Percentiles rank a stretch among this genome's conserved stretches.
phyloP scores from a whole-genome alignment of 2,888 invertebrate genomes.

The Kryphioiulus occultus region DNA sequence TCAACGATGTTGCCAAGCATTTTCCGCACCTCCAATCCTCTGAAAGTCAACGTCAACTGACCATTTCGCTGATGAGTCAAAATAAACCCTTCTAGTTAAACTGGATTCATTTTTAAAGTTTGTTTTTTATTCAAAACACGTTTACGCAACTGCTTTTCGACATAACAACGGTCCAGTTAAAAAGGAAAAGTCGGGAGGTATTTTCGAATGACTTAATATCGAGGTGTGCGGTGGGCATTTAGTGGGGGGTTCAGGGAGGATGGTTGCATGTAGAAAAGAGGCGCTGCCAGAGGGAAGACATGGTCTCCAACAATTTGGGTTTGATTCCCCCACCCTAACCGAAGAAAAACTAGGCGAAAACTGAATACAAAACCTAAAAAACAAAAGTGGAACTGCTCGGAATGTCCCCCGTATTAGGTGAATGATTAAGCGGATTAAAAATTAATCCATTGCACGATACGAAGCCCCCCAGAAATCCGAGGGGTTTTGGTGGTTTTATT shows the following conservation, averaged over 20 bases:
- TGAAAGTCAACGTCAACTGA: conserved; percentile 61
- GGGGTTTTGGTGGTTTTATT: neutral
- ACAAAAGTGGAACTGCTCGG: neutral
- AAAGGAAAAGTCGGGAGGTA: neutral
- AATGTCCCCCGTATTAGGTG: neutral
- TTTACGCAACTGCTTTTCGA: neutral
- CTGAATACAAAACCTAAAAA: neutral
- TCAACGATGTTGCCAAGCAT: conserved; percentile 90
- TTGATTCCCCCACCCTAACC: neutral
- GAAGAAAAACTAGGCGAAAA: neutral
- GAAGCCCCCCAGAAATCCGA: neutral
- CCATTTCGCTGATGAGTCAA: neutral
- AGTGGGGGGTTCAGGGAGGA: neutral
- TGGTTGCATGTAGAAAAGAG: neutral
- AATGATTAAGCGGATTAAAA: conserved; percentile 36
- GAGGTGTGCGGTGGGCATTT: neutral
- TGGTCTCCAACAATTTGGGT: conserved; percentile 20
- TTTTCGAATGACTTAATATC: neutral
- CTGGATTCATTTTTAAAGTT: neutral
- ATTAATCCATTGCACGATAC: conserved; percentile 22
- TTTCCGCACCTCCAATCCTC: conserved; percentile 93
- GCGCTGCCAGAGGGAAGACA: conserved; percentile 10
- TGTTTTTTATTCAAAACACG: conserved; percentile 21
- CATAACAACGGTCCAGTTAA: conserved; percentile 12
- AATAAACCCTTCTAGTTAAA: neutral